phyloP scores from a whole-genome alignment of 2,113 vertebrate genomes.

The Lycaon pictus region DNA sequence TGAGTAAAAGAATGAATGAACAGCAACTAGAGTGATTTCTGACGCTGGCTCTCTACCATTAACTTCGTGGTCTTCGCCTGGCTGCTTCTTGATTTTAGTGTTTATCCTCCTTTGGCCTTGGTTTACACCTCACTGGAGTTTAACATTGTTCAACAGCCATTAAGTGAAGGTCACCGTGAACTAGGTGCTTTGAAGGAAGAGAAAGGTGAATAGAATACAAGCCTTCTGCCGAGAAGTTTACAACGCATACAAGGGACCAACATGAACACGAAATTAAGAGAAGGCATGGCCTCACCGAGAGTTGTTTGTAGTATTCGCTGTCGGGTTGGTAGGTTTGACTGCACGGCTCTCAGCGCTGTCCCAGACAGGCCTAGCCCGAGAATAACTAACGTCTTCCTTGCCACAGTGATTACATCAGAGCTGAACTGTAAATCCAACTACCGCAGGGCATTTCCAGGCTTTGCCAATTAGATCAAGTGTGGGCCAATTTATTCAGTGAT shows the following conservation, averaged over 20 bases:
- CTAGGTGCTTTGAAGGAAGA: not conserved
- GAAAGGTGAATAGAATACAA: not conserved
- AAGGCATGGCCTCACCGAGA: not conserved
- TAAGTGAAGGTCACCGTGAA: not conserved
- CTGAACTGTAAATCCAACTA: not conserved
- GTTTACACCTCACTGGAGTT: not conserved
- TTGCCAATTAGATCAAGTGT: not conserved
- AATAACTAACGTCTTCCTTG: not conserved
- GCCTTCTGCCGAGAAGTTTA: not conserved
- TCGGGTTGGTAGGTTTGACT: not conserved
- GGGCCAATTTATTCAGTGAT: not conserved
- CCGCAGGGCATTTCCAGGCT: not conserved
- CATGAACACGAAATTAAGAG: not conserved
- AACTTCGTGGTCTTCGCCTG: not conserved
- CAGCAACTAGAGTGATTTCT: not conserved
- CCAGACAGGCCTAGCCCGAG: not conserved
- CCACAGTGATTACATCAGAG: not conserved
- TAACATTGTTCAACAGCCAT: not conserved
- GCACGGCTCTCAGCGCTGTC: not conserved
- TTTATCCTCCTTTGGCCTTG: not conserved
- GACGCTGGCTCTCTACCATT: not conserved
- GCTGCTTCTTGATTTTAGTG: not conserved
- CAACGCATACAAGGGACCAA: not conserved
- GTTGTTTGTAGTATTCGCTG: not conserved
- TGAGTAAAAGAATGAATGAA: constrained; percentile 21